Base-by-base conservation (phyloP, 92 coral and sea anemone species). In the Paramuricea clavata region DNA sequence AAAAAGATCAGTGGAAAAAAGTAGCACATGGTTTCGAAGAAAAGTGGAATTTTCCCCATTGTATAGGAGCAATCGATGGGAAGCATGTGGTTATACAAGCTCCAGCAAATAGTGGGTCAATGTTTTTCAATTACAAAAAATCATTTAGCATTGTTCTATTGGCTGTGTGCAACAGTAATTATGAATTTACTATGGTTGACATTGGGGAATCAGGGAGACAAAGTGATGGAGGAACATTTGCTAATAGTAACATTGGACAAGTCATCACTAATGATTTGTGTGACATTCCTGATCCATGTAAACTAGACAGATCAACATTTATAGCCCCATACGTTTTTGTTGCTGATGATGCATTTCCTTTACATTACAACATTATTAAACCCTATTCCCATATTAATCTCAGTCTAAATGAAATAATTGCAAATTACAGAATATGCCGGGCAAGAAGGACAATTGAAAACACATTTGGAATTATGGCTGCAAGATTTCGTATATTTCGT, bases 51-150 rank as follows among this genome's bases (percentile, higher is more conserved):
- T 65, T 65, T 65, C 73, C 33, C 8, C 9, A n/a, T 26, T 65
- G 73, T 33, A 4, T 65, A 6, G 73, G 73, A 26, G 73, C 73
- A 4, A 65, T 65, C 12, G 73, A 65, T n/a, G 73, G 73, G 16
- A 65, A 65, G n/a, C 73, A 65, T 26, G 19, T 65, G 6, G 34
- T 65, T 21, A 65, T 65, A 5, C 35, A 26, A 26, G 73, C 73
- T 5, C 73, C 73, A 33, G 73, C 35, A 21, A 65, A 17, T 5
- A 26, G 33, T 65, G 73, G 31, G 2, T 65, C 34, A 26, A 4
- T 26, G 73, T 65, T 26, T 17, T 65, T 3, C n/a, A 65, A 65
- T 25, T 65, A 65, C 19, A 65, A 65, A 16, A 52, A 26, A 25
- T 5, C 33, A 6, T 26, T 21, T 26, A 65, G 73, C 35, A 26